Evolutionary conservation across 2,888 invertebrate species (phyloP).

Genomic region (Baccha elongata): DNA sequence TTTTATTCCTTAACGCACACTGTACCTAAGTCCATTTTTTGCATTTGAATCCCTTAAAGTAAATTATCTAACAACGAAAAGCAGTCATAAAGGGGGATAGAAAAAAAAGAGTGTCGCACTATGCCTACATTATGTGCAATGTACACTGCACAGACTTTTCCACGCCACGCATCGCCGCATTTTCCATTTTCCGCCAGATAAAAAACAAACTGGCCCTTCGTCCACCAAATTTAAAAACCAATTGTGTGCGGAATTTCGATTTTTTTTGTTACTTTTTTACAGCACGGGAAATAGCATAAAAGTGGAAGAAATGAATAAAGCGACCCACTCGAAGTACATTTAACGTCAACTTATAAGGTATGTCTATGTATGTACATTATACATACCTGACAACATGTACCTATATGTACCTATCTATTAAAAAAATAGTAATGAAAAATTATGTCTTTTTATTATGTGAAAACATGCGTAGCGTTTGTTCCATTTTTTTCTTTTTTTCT

Average conservation of each 20-base stretch:
- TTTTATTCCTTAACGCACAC: background rate
- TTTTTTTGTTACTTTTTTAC: slow-evolving; percentile 25
- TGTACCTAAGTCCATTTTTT: slow-evolving; percentile 9
- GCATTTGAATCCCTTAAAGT: slow-evolving; percentile 48
- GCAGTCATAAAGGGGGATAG: no score
- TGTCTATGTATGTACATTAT: background rate
- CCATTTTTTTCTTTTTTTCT: slow-evolving; percentile 20
- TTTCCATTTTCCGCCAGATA: slow-evolving; percentile 74
- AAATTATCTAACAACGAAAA: slow-evolving; percentile 3
- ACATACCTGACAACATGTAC: slow-evolving; percentile 8
- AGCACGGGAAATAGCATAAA: slow-evolving; percentile 29
- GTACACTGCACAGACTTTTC: slow-evolving; percentile 43
- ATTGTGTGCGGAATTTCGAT: slow-evolving; percentile 53
- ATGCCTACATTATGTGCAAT: no score
- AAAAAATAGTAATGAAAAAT: slow-evolving; percentile 46
- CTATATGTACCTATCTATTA: no score
- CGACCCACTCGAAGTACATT: slow-evolving; percentile 34
- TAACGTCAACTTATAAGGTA: slow-evolving; percentile 61
- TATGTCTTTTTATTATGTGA: slow-evolving; percentile 31
- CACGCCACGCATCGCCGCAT: slow-evolving; percentile 74
- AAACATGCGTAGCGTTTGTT: slow-evolving; percentile 45
- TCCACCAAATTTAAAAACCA: slow-evolving; percentile 45
- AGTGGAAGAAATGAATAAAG: slow-evolving; percentile 10
- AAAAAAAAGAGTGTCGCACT: no score
- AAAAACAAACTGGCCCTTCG: slow-evolving; percentile 24